Percentiles rank a stretch among this genome's conserved stretches.
phyloP scores from a whole-genome alignment of 1,140 invertebrate species.

The Solenopsis invicta region DNA sequence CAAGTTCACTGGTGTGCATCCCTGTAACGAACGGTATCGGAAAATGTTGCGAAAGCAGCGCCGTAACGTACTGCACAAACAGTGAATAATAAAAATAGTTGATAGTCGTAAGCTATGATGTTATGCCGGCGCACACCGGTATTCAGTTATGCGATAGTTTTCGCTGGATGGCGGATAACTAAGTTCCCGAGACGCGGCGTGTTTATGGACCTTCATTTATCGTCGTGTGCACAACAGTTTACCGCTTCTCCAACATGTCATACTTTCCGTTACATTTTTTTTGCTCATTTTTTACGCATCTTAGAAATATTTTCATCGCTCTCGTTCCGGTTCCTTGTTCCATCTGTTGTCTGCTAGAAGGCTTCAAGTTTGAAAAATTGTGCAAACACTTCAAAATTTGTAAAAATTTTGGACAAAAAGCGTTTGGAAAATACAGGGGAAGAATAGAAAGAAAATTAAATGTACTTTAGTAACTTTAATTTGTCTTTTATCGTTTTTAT shows the following conservation, averaged over 20 bases:
- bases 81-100: constrained; percentile 64
- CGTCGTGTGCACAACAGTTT: constrained; percentile 18
- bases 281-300: constrained; percentile 20
- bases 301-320: not conserved
- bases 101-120: constrained; percentile 53
- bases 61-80: constrained; percentile 37
- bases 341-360: not conserved
- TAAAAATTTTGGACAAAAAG: not conserved
- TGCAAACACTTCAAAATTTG: not conserved
- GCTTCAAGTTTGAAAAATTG: not conserved
- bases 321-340: not conserved
- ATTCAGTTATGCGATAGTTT: constrained; percentile 45
- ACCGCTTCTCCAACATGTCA: not conserved
- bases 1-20: constrained; percentile 37
- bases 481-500: not conserved
- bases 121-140: constrained; percentile 15
- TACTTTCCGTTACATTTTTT: not conserved
- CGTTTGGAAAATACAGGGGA: not conserved
- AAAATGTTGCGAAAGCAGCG: constrained; percentile 52
- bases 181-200: constrained; percentile 20
- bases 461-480: not conserved
- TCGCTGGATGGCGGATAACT: constrained; percentile 25
- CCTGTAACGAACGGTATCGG: constrained; percentile 33
- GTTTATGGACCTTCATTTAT: constrained; percentile 46
- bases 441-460: not conserved